Evolutionary conservation across 2,113 vertebrate species (phyloP).

Genomic region (Syngnathus floridae): DNA sequence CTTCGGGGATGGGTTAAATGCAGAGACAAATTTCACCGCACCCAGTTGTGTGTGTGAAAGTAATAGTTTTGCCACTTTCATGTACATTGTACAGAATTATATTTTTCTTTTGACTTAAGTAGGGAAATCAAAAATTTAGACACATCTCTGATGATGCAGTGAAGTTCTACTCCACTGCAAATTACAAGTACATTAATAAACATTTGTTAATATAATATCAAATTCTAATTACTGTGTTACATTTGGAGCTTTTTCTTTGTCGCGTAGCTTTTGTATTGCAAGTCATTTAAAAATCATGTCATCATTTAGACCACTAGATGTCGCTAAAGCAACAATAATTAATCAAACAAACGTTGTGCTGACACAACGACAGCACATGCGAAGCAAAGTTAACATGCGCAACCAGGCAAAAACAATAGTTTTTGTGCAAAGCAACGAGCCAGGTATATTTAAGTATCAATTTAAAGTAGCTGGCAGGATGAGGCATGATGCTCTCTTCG

Average conservation of each 20-base stretch:
- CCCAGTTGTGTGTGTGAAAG: too few relatives aligned
- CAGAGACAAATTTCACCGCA: too few relatives aligned
- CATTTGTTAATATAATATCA: background rate
- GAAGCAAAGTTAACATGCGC: constrained; percentile 1
- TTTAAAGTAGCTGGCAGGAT: background rate
- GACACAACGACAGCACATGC: background rate
- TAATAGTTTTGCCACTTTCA: background rate
- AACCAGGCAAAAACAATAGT: background rate
- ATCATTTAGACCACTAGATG: constrained; percentile 39
- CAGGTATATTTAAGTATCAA: background rate
- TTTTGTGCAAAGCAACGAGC: background rate
- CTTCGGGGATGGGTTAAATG: too few relatives aligned
- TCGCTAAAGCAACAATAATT: background rate
- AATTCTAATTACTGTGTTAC: too few relatives aligned
- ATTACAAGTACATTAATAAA: background rate
- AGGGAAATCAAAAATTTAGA: background rate
- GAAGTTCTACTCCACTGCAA: background rate
- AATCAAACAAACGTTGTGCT: background rate
- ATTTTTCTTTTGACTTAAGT: too few relatives aligned
- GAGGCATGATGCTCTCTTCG: background rate
- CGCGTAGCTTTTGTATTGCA: background rate
- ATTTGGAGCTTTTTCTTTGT: too few relatives aligned
- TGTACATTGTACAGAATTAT: background rate
- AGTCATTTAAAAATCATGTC: constrained; percentile 7
- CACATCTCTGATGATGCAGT: background rate